Base-by-base conservation (phyloP, 2,113 vertebrate species). In the Odontesthes bonariensis region DNA sequence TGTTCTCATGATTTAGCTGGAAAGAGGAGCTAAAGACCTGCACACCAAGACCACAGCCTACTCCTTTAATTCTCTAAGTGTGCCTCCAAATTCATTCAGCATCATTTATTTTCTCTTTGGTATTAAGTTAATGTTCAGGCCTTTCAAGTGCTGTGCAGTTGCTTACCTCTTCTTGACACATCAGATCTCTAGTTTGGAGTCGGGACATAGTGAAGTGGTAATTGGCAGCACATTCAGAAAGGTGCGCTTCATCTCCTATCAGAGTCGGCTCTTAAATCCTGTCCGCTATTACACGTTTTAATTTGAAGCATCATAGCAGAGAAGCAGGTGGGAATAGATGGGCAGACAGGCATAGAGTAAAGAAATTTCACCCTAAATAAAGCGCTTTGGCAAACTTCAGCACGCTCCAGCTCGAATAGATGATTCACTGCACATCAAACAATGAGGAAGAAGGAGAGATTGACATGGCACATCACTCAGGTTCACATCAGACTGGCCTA, bases 181-280 rank as follows among this genome's bases (percentile, higher is more conserved):
- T 88, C n/a, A 83, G 76, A 85, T 85, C 73, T 84, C 49, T 8
- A 40, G 77, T 78, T 86, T 74, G 67, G 79, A 88, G 84, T 84
- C 74, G 23, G 82, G 80, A 86, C 77, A 49, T 80, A 73, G 63
- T 32, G 77, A 66, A 47, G 81, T 47, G 0, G 59, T 83, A 84
- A 88, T 87, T 89, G 91, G 84, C 85, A 87, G 72, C 68, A 42
- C 12, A 73, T 80, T 86, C 77, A 75, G 3, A 87, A 88, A 85
- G 79, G 79, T 77, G 63, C 5, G 33, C 61, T 53, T 38, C 74
- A 14, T 82, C 66, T 87, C 79, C 77, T 75, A 77, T 87, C 81
- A 75, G 62, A 69, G 69, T 33, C 23, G 14, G 9, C 38, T 60
- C 53, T 74, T 38, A 65, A 73, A 80, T 75, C 82, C 75, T 33